Percentiles rank a stretch among this genome's conserved stretches.
phyloP scores from a whole-genome alignment of 2,113 vertebrate genomes.

The Atrichornis clamosus region DNA sequence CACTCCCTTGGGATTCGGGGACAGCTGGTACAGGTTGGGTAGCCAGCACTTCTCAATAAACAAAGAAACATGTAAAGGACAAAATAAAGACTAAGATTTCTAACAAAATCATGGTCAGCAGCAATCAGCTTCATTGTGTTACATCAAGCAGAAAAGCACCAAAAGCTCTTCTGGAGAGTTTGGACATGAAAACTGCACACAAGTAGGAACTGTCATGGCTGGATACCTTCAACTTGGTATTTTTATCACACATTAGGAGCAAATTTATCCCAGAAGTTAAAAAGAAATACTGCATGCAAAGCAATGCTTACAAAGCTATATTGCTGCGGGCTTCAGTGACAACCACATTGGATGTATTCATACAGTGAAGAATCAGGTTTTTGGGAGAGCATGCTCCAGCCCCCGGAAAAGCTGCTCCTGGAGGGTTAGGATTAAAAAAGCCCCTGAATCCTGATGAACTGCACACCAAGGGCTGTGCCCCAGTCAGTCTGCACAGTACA shows the following conservation, averaged over 20 bases:
- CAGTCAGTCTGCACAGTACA: background rate
- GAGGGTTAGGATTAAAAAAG: background rate
- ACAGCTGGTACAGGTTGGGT: background rate
- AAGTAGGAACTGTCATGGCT: background rate
- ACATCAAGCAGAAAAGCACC: background rate
- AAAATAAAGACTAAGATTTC: background rate
- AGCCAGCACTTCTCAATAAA: background rate
- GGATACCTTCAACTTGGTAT: background rate
- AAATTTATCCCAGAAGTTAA: background rate
- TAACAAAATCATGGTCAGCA: background rate
- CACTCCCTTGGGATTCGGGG: background rate
- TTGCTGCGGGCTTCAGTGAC: background rate
- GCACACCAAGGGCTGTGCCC: background rate
- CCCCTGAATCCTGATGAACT: background rate
- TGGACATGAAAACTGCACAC: background rate
- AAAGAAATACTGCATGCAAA: background rate
- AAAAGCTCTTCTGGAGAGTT: background rate
- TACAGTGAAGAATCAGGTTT: background rate
- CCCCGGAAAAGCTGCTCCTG: background rate
- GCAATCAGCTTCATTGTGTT: background rate
- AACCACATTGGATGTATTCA: accelerated
- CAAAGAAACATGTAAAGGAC: background rate
- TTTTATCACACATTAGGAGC: background rate
- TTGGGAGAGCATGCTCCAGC: background rate
- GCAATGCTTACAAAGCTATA: background rate